These are phyloP conservation scores for Tigriopus japonicus DNA, from an alignment of 1,140 invertebrate species.

Conservation along the genomic window DNA sequence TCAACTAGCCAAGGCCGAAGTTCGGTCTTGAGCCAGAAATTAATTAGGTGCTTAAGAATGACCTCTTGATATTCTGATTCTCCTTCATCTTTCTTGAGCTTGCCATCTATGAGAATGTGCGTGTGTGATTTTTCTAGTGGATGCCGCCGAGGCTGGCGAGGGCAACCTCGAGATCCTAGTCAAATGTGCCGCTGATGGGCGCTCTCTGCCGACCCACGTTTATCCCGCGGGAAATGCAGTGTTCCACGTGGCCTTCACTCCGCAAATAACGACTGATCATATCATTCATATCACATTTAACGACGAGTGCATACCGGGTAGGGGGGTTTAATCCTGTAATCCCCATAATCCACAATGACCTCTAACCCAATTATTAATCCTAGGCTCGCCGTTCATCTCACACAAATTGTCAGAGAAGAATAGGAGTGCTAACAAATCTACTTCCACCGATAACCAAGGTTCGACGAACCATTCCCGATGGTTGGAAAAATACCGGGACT, in stretches of 20 bases:
- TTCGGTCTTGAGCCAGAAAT: background rate
- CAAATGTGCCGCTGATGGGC: constrained; percentile 46
- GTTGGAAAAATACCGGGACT: too few relatives aligned
- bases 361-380: too few relatives aligned
- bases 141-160: constrained; percentile 85
- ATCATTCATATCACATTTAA: constrained; percentile 89
- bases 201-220: constrained; percentile 85
- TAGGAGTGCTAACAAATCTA: too few relatives aligned
- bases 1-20: background rate
- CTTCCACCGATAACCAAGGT: too few relatives aligned
- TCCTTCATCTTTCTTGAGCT: background rate
- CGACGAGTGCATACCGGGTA: constrained; percentile 48
- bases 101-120: background rate
- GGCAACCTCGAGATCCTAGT: constrained; percentile 87
- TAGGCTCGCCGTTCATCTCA: too few relatives aligned
- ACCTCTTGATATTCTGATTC: too few relatives aligned
- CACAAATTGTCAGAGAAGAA: too few relatives aligned
- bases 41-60: background rate
- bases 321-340: background rate
- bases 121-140: constrained; percentile 36
- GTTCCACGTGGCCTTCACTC: constrained; percentile 85
- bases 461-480: too few relatives aligned
- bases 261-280: constrained; percentile 73
- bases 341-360: too few relatives aligned
- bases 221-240: constrained; percentile 62